A percentile compares a stretch with the other conserved stretches of the same genome.
These are phyloP conservation scores for Leptosomus discolor DNA, from an alignment of 2,113 vertebrate genomes.

Conservation along the genomic window DNA sequence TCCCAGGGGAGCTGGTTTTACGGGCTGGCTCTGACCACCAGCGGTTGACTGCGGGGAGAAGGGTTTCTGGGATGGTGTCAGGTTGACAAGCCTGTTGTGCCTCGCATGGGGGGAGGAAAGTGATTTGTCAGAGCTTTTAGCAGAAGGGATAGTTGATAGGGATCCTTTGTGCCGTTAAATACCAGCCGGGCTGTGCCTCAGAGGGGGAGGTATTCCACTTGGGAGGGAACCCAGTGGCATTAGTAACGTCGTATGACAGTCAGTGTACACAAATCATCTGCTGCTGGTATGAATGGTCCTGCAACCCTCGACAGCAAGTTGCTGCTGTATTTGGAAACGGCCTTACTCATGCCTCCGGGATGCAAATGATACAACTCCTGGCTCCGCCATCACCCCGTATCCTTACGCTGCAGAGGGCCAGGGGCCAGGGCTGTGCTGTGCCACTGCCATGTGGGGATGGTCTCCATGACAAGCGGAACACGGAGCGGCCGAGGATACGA, in stretches of 20 bases:
- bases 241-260: neutral
- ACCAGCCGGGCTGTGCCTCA: neutral
- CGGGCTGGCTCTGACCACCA: neutral
- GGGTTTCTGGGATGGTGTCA: neutral
- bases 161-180: neutral
- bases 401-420: neutral
- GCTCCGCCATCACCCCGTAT: fast-evolving
- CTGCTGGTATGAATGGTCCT: neutral
- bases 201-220: neutral
- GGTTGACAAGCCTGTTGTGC: neutral
- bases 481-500: fast-evolving
- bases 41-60: neutral
- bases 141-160: neutral
- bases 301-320: neutral
- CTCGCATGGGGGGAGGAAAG: neutral
- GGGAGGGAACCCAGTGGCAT: neutral
- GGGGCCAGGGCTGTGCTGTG: neutral
- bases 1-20: neutral
- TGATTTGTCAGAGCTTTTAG: neutral
- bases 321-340: neutral
- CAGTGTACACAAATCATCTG: neutral
- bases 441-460: neutral
- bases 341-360: neutral
- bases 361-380: neutral
- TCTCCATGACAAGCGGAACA: neutral